A percentile compares a stretch with the other conserved stretches of the same genome.
Conservation (phyloP, 2,113 vertebrate genomes). For the Hypomesus transpacificus region DNA sequence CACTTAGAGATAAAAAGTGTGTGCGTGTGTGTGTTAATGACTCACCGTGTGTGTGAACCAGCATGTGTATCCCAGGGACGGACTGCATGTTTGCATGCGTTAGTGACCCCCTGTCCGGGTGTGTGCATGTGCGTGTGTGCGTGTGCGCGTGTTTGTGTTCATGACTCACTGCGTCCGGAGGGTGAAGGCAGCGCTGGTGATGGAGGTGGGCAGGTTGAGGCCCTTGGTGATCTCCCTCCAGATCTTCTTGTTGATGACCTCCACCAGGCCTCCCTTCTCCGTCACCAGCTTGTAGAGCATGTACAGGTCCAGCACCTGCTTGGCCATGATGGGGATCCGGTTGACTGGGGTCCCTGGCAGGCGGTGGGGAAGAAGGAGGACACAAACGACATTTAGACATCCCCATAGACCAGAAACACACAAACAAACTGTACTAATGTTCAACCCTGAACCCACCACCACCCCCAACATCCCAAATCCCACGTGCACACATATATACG, state of each 20-base stretch:
- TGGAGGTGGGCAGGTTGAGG: constrained; percentile 94
- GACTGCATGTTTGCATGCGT: too few species aligned
- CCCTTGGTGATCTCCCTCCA: constrained; percentile 99
- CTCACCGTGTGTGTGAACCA: too few species aligned
- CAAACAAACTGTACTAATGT: too few species aligned
- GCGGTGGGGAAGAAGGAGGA: not conserved
- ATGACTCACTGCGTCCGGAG: constrained; percentile 86
- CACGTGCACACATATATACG: too few species aligned
- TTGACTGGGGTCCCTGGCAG: constrained; percentile 93
- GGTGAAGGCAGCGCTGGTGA: constrained; percentile 96
- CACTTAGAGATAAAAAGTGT: too few species aligned
- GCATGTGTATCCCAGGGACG: too few species aligned
- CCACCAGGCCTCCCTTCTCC: constrained; percentile 94
- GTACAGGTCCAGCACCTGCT: constrained; percentile 94
- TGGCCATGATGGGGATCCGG: constrained; percentile 98
- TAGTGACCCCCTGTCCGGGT: too few species aligned
- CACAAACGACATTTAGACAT: not conserved
- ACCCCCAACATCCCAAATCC: constrained; percentile 59
- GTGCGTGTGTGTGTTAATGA: too few species aligned
- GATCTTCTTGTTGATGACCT: constrained; percentile 98
- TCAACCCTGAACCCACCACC: too few species aligned
- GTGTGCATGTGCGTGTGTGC: too few species aligned
- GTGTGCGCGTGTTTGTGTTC: too few species aligned
- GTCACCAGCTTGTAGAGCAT: constrained; percentile 96
- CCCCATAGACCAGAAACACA: too few species aligned